Base-by-base conservation (phyloP, 2,113 vertebrate species). In the Corvus hawaiiensis region DNA sequence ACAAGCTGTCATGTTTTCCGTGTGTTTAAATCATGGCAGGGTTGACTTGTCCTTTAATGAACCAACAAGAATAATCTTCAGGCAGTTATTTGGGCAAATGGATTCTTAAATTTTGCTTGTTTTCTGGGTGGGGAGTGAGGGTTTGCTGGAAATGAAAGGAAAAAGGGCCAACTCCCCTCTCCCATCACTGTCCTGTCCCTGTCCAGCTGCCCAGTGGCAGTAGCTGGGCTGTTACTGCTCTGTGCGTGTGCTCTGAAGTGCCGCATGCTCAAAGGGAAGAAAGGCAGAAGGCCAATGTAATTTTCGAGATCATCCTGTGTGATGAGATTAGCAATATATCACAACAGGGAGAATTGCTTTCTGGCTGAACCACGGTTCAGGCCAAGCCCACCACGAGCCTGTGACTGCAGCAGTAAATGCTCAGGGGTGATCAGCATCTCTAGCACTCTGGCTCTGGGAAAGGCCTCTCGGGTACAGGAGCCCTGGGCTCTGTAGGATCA, bases 301-400 rank as follows among this genome's bases (percentile, higher is more conserved):
- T 87, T 89, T 85, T 68, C 1, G 1, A 80, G 67, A 83, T 89
- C 75, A 69, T 96, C 78, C 84, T 74, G 5, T 77, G 78, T 87
- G 93, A 85, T 96, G 90, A 89, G 69, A 82, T 94, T 87, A 96
- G 71, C 84, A 73, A 7, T 96, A n/a, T 94, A 94, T 83, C 28
- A 2, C 74, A 62, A 26, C 58, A 39, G 0, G 2, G 75, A 30
- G 41, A 82, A 83, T 72, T 93, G 87, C 64, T 73, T 87, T 93
- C 46, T 52, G 84, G 13, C 84, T 87, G 94, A 84, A 22, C n/a
- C 46, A 2, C 0, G 4, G 75, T 3, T 76, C 71, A 51, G 67
- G 62, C 72, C 1, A 16, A 75, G 75, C 12, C 2, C 18, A 4
- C 7, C 6, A 6, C 3, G 1, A 17, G 61, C 52, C 46, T 4